Base-by-base conservation (phyloP, 1,140 invertebrate species). In the Drosophila erecta region DNA sequence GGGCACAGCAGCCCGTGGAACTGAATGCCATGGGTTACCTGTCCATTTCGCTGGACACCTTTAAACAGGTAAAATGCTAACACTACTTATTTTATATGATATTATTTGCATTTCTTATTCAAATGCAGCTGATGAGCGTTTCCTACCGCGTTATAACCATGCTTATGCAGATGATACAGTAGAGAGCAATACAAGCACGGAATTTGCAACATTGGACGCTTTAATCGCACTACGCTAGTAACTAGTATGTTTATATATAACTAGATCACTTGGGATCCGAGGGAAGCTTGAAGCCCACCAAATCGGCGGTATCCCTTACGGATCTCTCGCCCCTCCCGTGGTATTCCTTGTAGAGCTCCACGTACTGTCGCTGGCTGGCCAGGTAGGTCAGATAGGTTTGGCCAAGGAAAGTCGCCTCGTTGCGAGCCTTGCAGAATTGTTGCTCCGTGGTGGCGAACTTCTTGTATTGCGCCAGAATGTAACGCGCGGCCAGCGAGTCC, bases 201-300 rank as follows among this genome's bases (percentile, higher is more conserved):
- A 61, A 44, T 12, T 57, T 57, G 33, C 10, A 41, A 57, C n/a
- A 41, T 65, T 35, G 57, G 47, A 35, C 59, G 54, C 66, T 81
- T 71, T 76, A 76, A 70, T 77, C 64, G 47, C 40, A 61, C 62
- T 50, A 76, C 35, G 41, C 30, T 64, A 60, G 15, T 37, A 43
- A 33, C 54, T 53, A 64, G n/a, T n/a, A n/a, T 15, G 11, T 22
- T 38, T 24, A 49, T 53, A 56, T 30, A 38, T 17, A 11, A 49
- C 44, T 44, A 35, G 33, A 54, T 90, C 65, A 95, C 84, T 95
- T 96, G 14, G 96, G 95, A 93, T 97, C 96, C 85, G 96, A 95
- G 0, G 97, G 97, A 33, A 98, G 91, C 87, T 97, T 97, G 77
- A 97, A 97, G 24, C 97, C 97, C 54, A 98, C 96, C 81, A 97